Base-by-base conservation (phyloP, 2,888 invertebrate genomes). In the Conus canariensis region DNA sequence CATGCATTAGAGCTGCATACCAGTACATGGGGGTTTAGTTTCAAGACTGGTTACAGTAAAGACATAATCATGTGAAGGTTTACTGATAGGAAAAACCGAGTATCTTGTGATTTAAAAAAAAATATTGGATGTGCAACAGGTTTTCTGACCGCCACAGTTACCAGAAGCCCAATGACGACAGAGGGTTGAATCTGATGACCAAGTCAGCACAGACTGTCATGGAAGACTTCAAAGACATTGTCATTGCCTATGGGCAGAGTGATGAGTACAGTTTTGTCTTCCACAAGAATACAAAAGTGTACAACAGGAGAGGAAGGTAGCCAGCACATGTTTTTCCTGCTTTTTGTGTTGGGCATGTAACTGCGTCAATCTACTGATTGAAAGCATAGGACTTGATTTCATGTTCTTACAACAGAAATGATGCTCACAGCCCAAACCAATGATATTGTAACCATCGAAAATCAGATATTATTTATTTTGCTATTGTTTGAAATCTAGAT, bases 251-350 rank as follows among this genome's bases (percentile, higher is more conserved):
- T 96, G 99, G 99, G 10, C 99, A 99, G 96, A 99, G 99, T 96
- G 99, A 99, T 96, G 99, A 99, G 96, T 99, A 98, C 96, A 99
- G 99, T 58, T 99, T 99, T 98, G 98, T 97, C 97, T 98, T 95
- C 97, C 94, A 93, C 86, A 96, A 94, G 92, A 93, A 95, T 74
- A 94, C 96, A 3, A 93, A 95, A 87, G 92, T 96, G 1, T 99
- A 98, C 95, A 98, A 98, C 94, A 97, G 99, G 88, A 97, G 99
- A 95, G 97, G 97, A 59, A 97, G 96, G 96, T 96, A 90, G 89
- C 91, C 45, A 19, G 16, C 16, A 60, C 7, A 86, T 16, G 30
- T 45, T 30, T 82, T 82, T 45, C 4, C 45, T 45, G 45, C 45
- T 45, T 74, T 82, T n/a, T 67, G 25, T 30, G 67, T 67, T 67